Conservation (phyloP, 1,140 invertebrate genomes). For the Brachionus plicatilis region DNA sequence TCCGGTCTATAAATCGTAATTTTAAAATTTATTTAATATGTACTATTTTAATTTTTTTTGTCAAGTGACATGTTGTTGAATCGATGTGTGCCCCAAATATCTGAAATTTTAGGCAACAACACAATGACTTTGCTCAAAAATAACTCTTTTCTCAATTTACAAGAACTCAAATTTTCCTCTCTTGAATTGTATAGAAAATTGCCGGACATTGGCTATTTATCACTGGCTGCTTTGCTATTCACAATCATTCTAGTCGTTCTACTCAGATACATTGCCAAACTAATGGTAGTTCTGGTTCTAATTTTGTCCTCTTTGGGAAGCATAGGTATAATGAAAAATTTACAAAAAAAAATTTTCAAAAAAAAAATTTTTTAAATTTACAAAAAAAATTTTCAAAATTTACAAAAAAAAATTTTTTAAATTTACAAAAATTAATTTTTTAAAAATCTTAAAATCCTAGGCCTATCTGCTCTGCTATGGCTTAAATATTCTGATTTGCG, state of each 20-base stretch:
- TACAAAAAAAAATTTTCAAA: background rate
- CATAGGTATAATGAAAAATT: conserved; percentile 57
- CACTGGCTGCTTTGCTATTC: conserved; percentile 63
- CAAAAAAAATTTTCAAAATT: too few relatives aligned
- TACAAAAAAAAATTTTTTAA: too few relatives aligned
- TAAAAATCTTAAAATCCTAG: too few relatives aligned
- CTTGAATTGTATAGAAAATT: background rate
- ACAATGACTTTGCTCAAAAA: conserved; percentile 63
- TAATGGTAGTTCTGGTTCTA: conserved; percentile 81
- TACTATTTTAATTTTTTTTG: background rate
- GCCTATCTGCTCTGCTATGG: conserved; percentile 74
- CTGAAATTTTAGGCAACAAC: conserved; percentile 61
- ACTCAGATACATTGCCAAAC: conserved; percentile 71
- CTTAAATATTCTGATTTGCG: conserved; percentile 76
- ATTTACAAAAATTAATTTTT: too few relatives aligned
- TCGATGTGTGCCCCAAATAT: background rate
- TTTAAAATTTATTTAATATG: too few relatives aligned
- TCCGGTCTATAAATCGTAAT: conserved; percentile 49
- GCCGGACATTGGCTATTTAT: background rate
- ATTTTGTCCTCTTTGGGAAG: conserved; percentile 68
- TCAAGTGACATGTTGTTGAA: background rate
- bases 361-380: too few relatives aligned
- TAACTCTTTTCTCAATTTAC: background rate
- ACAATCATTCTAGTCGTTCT: conserved; percentile 75
- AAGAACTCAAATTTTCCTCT: background rate